Base-by-base conservation (phyloP, 2,888 invertebrate species). In the Steinernema scapterisci region DNA sequence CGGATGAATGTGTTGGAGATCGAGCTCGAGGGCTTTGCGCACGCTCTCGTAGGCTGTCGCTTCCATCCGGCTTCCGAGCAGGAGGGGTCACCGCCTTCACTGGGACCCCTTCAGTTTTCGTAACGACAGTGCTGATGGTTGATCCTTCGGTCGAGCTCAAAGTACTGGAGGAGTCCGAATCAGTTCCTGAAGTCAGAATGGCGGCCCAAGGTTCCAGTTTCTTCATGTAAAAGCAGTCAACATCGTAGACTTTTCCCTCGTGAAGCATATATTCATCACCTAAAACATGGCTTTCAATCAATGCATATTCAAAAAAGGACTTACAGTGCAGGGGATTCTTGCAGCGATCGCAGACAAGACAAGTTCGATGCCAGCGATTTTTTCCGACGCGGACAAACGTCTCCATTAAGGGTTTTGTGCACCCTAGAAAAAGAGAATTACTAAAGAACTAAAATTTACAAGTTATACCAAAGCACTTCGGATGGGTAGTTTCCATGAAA, bases 401-500 rank as follows among this genome's bases (percentile, higher is more conserved):
- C 54, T 74, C 74, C 44, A 38, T 46, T 52, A 74, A 27, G 16
- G 74, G 74, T 11, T 51, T 45, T 11, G 27, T 25, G 21, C 74
- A 74, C 1, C 51, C 71, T 43, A 23, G n/a, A n/a, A n/a, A n/a
- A n/a, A n/a, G n/a, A n/a, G n/a, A n/a, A n/a, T n/a, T n/a, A 25
- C 9, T 3, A 2, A 38, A 63, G 1, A 31, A 63, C 31, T 11
- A 38, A 9, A 16, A 31, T 9, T 16, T 7, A 27, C 2, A 13
- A 27, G 31, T 6, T 25, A 6, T 6, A 54, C 54, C 13, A 31
- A 63, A 63, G 56, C 74, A 74, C 16, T 31, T 31, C 16, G 74
- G 74, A 23, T 74, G 74, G 7, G 46, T 46, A 11, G 38, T 52
- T 3, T 74, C 74, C 74, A 74, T 74, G 38, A 70, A 72, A 44